Base-by-base conservation (phyloP, 2,888 invertebrate genomes). In the Trachelus iudaicus region DNA sequence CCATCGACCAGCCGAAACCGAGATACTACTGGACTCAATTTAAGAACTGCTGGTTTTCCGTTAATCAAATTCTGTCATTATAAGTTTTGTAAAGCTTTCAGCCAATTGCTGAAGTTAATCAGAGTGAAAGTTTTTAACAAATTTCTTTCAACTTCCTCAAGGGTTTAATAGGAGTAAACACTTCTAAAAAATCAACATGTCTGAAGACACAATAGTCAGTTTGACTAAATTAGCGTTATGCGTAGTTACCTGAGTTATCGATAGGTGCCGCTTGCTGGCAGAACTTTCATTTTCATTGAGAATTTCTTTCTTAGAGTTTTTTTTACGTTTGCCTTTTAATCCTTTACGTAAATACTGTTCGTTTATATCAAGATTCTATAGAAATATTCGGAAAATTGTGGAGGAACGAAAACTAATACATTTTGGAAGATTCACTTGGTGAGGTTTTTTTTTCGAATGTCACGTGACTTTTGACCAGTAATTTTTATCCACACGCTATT, bases 1-100 rank as follows among this genome's bases (percentile, higher is more conserved):
- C 85, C 82, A 88, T 88, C 87, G 88, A 88, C 88, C 88, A 85
- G 85, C 82, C 83, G 83, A 83, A 82, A 83, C 84, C 83, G 82
- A 81, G 79, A 81, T 79, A 87, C 85, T 80, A 75, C 84, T 78
- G 77, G 74, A 81, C 69, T 81, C 83, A 81, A 80, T 33, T 13
- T 30, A 33, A 71, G 31, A 31, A 13, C 71, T 33, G 30, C 30
- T 31, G 56, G 78, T 74, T 13, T 40, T 69, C 23, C 35, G n/a
- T 71, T 31, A 56, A 23, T 23, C 56, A 56, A 56, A 56, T 23
- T 56, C 56, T 56, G 23, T 9, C 23, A 56, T 56, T 23, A 56
- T 15, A 56, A 56, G 23, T 56, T 56, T 23, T 56, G 56, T 23
- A 56, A 56, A 56, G 2, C 23, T 56, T 56, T 56, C 23, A 56